Evolutionary conservation across 2,888 invertebrate genomes (phyloP), one percentile per base, ranked within the genome.

Genomic region (Acronicta psi): DNA sequence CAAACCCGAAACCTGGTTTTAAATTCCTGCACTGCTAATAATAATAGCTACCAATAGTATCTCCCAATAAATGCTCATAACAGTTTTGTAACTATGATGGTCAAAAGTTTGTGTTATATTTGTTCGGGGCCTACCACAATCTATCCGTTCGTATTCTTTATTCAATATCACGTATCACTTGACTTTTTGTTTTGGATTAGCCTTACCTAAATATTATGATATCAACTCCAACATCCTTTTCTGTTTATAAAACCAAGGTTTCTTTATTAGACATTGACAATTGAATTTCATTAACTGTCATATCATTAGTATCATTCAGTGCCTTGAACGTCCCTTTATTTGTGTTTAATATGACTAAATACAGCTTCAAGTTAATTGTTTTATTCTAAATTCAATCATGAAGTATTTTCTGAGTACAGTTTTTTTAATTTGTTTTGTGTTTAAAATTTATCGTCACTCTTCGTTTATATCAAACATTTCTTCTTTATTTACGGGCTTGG

Each of bases 201-300:
- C 17, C 8, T 13, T 31, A 20, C n/a, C 6, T 49, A 72, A 81
- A 82, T 79, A 79, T 81, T 82, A 61, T 80, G 75, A 63, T 52
- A 74, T 42, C 37, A 52, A 44, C 38, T 72, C 53, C 13, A 64
- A 64, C 63, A 73, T 46, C 44, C 40, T 44, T 56, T 45, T 57
- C 49, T 68, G 54, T 76, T 72, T 70, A 62, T 56, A 0, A 59
- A 75, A 63, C 62, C 45, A 59, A 61, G 57, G 36, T 57, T 55
- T 59, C 41, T 18, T 62, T 42, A 41, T 42, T 47, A 34, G 17
- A 34, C n/a, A n/a, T 34, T 49, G 23, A 8, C 29, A 50, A 20
- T 41, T 44, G 1, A 36, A 29, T 42, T 62, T 64, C 59, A 73
- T 52, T 75, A 5, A 14, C 25, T 34, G 23, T 20, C n/a, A 0